Base-by-base conservation (phyloP, 2,888 invertebrate species). In the Mylabris sibirica region DNA sequence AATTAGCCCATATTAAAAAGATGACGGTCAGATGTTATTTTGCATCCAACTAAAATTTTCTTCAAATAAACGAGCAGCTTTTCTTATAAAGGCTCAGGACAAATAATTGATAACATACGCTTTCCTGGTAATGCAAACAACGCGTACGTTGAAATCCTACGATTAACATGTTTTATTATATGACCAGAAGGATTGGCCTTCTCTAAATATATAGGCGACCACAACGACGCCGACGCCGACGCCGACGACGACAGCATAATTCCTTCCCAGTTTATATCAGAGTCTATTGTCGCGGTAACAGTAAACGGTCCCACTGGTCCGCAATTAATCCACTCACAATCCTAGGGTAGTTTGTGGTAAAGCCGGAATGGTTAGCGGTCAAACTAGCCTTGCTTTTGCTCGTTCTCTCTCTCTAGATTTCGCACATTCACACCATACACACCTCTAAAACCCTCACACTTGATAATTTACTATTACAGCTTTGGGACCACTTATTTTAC, bases 291-390 rank as follows among this genome's bases (percentile, higher is more conserved):
- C 81, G 80, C 74, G 77, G 76, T 74, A 74, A 75, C 76, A 72
- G 79, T 81, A 82, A 83, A 82, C 78, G 82, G 74, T 81, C 82
- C 82, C 82, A 75, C 74, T 78, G 81, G 83, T 76, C 81, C 78
- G 79, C 81, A 83, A 83, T 83, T 83, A 83, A 83, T 83, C 82
- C 82, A 79, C 76, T 77, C 71, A 77, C 80, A 79, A 81, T 80
- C 81, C 82, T 75, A 76, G 75, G 74, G 77, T 75, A 76, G 81
- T 80, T 79, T 77, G 80, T 74, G 80, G 79, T 76, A 77, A 79
- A 80, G 77, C 79, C 72, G 76, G 79, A 77, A 75, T 76, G 78
- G 78, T 81, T 80, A 78, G 81, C 76, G 82, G 81, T 82, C 82
- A 81, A 75, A 72, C 72, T 66, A 74, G 71, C 74, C 74, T 30